Evolutionary conservation across 2,888 invertebrate genomes (phyloP).

Genomic region (Troides oblongomaculatus): DNA sequence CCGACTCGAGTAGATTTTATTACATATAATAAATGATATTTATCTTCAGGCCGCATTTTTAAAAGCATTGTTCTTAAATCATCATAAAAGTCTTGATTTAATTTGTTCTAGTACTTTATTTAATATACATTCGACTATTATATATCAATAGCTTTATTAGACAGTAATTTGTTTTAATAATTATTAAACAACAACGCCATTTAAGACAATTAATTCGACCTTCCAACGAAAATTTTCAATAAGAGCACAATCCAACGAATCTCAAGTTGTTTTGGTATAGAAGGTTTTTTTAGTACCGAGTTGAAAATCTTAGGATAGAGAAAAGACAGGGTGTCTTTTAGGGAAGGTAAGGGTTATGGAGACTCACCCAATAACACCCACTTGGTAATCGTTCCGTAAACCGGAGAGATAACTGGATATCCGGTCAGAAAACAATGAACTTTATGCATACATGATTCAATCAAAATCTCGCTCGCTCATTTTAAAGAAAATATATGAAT

Average conservation of each 20-base stretch:
- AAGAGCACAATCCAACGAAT: constrained; percentile 11
- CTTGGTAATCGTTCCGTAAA: too few relatives aligned
- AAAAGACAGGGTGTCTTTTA: too few relatives aligned
- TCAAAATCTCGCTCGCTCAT: background rate
- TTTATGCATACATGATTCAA: background rate
- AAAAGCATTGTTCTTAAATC: too few relatives aligned
- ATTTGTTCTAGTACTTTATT: background rate
- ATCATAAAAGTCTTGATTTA: background rate
- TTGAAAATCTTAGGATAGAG: too few relatives aligned
- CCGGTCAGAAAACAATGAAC: too few relatives aligned
- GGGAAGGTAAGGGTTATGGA: too few relatives aligned
- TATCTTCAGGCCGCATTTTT: too few relatives aligned
- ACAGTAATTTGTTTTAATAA: background rate
- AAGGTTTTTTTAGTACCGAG: too few relatives aligned
- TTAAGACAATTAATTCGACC: background rate
- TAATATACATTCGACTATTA: background rate
- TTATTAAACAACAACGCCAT: background rate
- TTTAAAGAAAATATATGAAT: background rate
- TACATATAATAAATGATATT: too few relatives aligned
- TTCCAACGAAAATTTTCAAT: constrained; percentile 4
- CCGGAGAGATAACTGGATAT: too few relatives aligned
- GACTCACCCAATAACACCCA: too few relatives aligned
- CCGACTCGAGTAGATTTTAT: too few relatives aligned
- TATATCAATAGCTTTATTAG: background rate
- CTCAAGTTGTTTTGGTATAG: constrained; percentile 2